Percentiles rank a stretch among this genome's conserved stretches.
These are phyloP conservation scores for Chrysotoxum bicinctum DNA, from an alignment of 2,888 invertebrate genomes.

Conservation along the genomic window DNA sequence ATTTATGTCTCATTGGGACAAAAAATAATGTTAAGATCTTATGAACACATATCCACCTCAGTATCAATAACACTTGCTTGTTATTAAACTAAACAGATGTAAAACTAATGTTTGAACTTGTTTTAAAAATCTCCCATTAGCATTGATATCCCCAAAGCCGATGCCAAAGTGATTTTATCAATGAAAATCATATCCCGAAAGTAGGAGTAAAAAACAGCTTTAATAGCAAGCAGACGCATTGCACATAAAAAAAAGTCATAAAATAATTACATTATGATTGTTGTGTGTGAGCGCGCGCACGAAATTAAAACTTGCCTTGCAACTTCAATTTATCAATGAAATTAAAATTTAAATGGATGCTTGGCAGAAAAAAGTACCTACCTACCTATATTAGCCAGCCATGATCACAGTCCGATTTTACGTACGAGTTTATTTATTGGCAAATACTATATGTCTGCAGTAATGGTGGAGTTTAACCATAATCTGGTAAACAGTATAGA, in stretches of 20 bases:
- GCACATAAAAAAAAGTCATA: conserved; percentile 27
- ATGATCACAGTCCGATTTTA: conserved; percentile 10
- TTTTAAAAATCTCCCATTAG: conserved; percentile 3
- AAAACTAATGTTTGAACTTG: neutral
- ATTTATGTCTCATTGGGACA: no score
- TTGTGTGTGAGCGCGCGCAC: conserved; percentile 8
- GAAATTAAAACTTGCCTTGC: conserved; percentile 53
- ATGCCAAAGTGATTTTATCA: conserved; percentile 38
- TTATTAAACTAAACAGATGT: neutral
- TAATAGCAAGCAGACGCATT: conserved; percentile 9
- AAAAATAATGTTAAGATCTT: neutral
- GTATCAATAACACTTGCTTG: neutral
- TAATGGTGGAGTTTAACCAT: conserved; percentile 62
- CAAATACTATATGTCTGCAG: conserved; percentile 51
- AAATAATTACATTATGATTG: conserved; percentile 34
- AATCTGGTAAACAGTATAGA: conserved; percentile 31
- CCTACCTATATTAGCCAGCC: conserved; percentile 3
- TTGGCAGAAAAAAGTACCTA: conserved; percentile 44
- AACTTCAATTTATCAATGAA: conserved; percentile 69
- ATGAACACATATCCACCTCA: neutral
- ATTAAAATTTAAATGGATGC: conserved; percentile 56
- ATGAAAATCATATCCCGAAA: conserved; percentile 62
- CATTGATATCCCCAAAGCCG: neutral
- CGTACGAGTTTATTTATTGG: conserved; percentile 29
- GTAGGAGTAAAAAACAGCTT: conserved; percentile 34